A percentile compares a stretch with the other conserved stretches of the same genome.
These are phyloP conservation scores for Polydrusus cervinus DNA, from an alignment of 2,888 invertebrate species.

Conservation along the genomic window DNA sequence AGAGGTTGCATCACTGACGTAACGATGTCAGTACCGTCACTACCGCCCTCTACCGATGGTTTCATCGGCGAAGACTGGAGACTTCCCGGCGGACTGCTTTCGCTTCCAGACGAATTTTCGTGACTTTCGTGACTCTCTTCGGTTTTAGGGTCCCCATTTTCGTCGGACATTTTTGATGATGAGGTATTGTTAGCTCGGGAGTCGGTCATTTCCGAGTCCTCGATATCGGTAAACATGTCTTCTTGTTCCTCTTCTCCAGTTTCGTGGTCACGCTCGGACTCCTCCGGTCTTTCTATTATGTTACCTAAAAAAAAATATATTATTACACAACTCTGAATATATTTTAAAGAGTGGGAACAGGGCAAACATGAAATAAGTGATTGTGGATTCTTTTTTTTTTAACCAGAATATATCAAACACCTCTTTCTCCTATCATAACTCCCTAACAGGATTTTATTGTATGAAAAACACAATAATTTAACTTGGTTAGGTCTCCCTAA, in stretches of 20 bases:
- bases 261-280: conserved; percentile 59
- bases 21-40: conserved; percentile 54
- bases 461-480: neutral
- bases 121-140: conserved; percentile 10
- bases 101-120: conserved; percentile 12
- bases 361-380: no score
- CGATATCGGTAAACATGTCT: conserved; percentile 62
- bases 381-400: no score
- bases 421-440: no score
- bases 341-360: no score
- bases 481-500: no score
- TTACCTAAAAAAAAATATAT: conserved; percentile 73
- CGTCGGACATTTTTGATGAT: conserved; percentile 13
- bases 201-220: conserved; percentile 58
- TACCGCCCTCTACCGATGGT: conserved; percentile 60
- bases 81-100: conserved; percentile 3
- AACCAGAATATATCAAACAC: no score
- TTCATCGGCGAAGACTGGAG: conserved; percentile 56
- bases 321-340: no score
- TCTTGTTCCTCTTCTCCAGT: conserved; percentile 54
- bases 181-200: conserved; percentile 26
- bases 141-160: conserved; percentile 31
- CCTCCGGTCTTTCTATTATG: conserved; percentile 75
- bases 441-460: no score
- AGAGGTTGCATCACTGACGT: conserved; percentile 58